Evolutionary conservation across 1,140 invertebrate species (phyloP).

Genomic region (Lerema accius): DNA sequence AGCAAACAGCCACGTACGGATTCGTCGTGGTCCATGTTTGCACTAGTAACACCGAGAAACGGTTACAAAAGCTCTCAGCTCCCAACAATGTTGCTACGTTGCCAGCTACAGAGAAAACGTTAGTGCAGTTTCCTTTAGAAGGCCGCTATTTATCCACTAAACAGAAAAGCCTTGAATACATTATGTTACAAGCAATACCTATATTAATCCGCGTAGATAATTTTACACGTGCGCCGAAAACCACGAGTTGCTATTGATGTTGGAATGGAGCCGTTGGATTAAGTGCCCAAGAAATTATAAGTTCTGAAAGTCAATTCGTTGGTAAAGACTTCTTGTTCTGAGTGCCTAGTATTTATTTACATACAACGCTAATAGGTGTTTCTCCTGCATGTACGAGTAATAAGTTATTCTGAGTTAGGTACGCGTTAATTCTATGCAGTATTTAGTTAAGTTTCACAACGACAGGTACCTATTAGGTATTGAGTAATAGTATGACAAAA

Average conservation of each 20-base stretch:
- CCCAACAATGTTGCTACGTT: slow-evolving; percentile 57
- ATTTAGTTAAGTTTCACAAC: slow-evolving; percentile 44
- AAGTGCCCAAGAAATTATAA: slow-evolving; percentile 1
- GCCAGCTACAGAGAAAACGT: slow-evolving; percentile 50
- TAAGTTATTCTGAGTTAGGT: background rate
- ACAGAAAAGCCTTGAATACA: slow-evolving; percentile 23
- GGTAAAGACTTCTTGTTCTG: slow-evolving; percentile 8
- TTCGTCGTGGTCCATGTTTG: slow-evolving; percentile 66
- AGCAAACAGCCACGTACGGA: slow-evolving; percentile 65
- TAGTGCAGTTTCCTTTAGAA: slow-evolving; percentile 45
- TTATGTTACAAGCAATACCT: slow-evolving; percentile 10
- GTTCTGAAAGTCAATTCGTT: slow-evolving; percentile 6
- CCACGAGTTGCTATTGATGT: slow-evolving; percentile 2
- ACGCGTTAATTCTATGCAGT: background rate
- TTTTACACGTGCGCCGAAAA: slow-evolving; percentile 21
- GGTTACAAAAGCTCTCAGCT: slow-evolving; percentile 61
- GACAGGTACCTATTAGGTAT: too few relatives aligned
- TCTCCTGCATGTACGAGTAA: background rate
- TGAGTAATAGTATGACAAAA: too few relatives aligned
- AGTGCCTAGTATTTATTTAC: slow-evolving; percentile 15
- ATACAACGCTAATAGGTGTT: slow-evolving; percentile 6
- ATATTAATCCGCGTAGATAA: slow-evolving; percentile 29
- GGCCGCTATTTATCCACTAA: slow-evolving; percentile 37
- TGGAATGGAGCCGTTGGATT: background rate
- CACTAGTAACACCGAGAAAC: slow-evolving; percentile 58